Percentiles rank a stretch among this genome's conserved stretches.
phyloP scores from a whole-genome alignment of 2,113 vertebrate genomes.

The Malaclemys terrapin region DNA sequence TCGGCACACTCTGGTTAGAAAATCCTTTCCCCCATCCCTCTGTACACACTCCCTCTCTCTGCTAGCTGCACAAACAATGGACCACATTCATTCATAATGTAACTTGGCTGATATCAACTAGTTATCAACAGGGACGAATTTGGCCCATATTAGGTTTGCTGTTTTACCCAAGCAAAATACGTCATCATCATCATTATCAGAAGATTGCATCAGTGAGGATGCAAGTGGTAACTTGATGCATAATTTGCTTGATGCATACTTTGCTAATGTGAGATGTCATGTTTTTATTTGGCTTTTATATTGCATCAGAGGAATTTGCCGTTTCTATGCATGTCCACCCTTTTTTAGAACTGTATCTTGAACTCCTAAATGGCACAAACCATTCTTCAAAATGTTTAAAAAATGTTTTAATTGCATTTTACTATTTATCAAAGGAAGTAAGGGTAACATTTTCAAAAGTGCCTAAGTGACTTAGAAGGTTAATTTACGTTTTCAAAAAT shows the following conservation, averaged over 20 bases:
- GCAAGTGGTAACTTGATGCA: background rate
- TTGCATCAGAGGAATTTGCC: background rate
- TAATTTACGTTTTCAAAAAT: background rate
- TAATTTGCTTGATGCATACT: background rate
- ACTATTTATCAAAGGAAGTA: background rate
- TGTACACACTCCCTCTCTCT: conserved; percentile 18
- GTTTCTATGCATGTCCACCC: background rate
- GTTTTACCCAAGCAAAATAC: conserved; percentile 31
- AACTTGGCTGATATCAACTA: conserved; percentile 61
- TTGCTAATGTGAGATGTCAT: background rate
- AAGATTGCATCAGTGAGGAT: conserved; percentile 6
- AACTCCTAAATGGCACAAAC: background rate
- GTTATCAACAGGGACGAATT: conserved; percentile 61
- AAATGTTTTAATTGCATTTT: background rate
- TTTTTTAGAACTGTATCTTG: background rate
- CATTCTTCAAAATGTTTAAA: background rate
- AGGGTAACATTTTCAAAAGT: background rate
- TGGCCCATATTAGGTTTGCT: conserved; percentile 44
- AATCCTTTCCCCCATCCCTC: conserved; percentile 60
- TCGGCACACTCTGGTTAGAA: conserved; percentile 51
- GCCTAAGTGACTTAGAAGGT: background rate
- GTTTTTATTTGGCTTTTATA: background rate
- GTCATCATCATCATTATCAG: conserved; percentile 40
- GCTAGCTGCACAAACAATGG: conserved; percentile 48
- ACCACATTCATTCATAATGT: conserved; percentile 59